These are phyloP conservation scores for Hoplias malabaricus DNA, from an alignment of 2,113 vertebrate species.

Conservation along the genomic window DNA sequence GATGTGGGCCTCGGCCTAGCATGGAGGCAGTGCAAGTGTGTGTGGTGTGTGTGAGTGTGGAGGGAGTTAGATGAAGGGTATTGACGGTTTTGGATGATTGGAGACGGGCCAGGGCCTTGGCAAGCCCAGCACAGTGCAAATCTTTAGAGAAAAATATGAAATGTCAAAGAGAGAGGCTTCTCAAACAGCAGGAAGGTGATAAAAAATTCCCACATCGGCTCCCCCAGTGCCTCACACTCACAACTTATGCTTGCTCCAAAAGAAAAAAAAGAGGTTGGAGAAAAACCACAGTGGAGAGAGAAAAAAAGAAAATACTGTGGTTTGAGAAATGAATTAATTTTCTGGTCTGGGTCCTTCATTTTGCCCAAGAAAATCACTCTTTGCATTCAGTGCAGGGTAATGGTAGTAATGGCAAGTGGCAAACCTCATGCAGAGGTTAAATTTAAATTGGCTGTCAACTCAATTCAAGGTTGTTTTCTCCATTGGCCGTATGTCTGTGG, in stretches of 20 bases:
- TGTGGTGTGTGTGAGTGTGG: neutral
- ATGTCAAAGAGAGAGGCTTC: slow-evolving; percentile 18
- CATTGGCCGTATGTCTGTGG: neutral
- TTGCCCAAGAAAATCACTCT: neutral
- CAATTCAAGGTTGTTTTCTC: neutral
- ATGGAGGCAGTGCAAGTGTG: neutral
- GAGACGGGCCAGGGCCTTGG: neutral
- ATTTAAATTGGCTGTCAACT: neutral
- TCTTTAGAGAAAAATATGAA: slow-evolving; percentile 11
- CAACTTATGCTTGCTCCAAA: neutral
- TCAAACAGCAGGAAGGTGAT: neutral
- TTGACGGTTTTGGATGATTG: slow-evolving; percentile 27
- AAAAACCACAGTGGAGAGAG: neutral
- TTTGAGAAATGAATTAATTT: neutral
- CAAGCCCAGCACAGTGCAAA: slow-evolving; percentile 7
- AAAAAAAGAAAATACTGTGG: no score
- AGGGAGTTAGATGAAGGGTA: slow-evolving; percentile 3
- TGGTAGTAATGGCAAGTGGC: neutral
- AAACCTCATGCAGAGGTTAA: neutral
- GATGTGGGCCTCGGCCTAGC: neutral
- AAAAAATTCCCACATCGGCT: neutral
- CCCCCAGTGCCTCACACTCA: neutral
- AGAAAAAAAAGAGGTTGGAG: neutral
- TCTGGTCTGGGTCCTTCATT: neutral
- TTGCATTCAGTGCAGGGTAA: neutral